Base-by-base conservation (phyloP, 2,797 vertebrate species). In the Pseudocheirus occidentalis region DNA sequence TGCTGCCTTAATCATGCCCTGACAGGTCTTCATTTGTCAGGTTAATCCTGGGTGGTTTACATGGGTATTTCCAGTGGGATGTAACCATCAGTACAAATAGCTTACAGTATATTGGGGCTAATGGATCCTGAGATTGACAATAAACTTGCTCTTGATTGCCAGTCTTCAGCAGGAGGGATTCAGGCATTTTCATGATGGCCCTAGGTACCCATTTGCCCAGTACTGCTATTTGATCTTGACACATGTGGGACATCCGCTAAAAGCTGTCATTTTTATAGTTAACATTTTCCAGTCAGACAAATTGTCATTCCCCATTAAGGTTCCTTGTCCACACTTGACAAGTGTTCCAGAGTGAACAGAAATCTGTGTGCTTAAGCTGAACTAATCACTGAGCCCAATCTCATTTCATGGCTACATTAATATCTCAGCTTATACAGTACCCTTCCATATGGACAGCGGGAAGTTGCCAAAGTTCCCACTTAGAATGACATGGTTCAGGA, bases 11-110 rank as follows among this genome's bases (percentile, higher is more conserved):
- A 66, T 97, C 93, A 93, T 62, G 94, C 91, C 93, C 94, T 90
- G 92, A 97, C 53, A 94, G 92, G 56, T 66, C 92, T 90, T 95
- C 96, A 91, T 97, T 94, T 97, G 90, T 97, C 96, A 96, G 93
- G 92, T 53, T 95, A 94, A 95, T 53, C 53, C 46, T 94, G 57
- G 62, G 62, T 91, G 62, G 27, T 91, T 28, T 96, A 94, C 94
- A 95, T 62, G 94, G 96, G 94, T 52, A 59, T 31, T 92, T 95
- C 95, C 90, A 81, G 50, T 55, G 57, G 53, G 91, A 92, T 95
- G 91, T 55, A 93, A 92, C 29, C 94, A 91, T 81, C 54, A 91
- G n/a, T 92, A 46, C 90, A 94, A 91, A 91, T 87, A 97, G 46
- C 18, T 50, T 29, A 28, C 55, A 58, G 54, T 62, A 94, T 93